Percentiles rank a stretch among this genome's conserved stretches.
These are phyloP conservation scores for Taxidea taxus DNA, from an alignment of 2,113 vertebrate species.

Conservation along the genomic window DNA sequence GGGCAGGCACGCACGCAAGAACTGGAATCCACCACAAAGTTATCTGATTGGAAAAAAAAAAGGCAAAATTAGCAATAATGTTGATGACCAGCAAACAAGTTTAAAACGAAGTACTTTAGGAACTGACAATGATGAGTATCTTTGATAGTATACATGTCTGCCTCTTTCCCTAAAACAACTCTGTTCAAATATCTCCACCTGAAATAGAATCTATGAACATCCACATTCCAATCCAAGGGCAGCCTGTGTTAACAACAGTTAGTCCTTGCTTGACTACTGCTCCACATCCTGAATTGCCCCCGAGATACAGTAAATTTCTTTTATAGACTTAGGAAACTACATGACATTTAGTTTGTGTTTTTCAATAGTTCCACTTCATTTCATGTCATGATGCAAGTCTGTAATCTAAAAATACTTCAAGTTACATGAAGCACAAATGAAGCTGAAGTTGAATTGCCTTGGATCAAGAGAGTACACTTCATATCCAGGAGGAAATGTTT, in stretches of 20 bases:
- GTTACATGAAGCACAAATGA: constrained; percentile 56
- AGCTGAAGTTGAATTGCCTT: constrained; percentile 19
- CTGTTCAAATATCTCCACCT: neutral
- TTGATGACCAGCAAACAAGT: neutral
- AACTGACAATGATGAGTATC: neutral
- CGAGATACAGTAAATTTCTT: constrained; percentile 42
- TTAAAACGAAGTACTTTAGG: neutral
- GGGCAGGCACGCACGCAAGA: constrained; percentile 97
- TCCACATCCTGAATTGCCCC: neutral
- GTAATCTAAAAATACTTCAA: constrained; percentile 57
- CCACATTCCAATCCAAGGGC: neutral
- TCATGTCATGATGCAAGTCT: constrained; percentile 50
- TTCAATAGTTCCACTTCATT: constrained; percentile 68
- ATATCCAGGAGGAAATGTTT: neutral
- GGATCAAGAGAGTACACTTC: neutral
- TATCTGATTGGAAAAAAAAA: constrained; percentile 85
- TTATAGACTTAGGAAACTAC: constrained; percentile 54
- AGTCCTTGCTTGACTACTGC: neutral
- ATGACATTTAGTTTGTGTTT: constrained; percentile 63
- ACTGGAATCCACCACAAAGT: constrained; percentile 98
- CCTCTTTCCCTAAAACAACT: neutral
- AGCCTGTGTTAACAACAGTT: neutral
- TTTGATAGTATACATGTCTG: neutral
- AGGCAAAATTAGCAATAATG: neutral
- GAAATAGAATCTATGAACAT: neutral